Percentiles rank a stretch among this genome's conserved stretches.
Evolutionary conservation across 2,113 vertebrate genomes (phyloP).

Genomic region (Erpornis zantholeuca): DNA sequence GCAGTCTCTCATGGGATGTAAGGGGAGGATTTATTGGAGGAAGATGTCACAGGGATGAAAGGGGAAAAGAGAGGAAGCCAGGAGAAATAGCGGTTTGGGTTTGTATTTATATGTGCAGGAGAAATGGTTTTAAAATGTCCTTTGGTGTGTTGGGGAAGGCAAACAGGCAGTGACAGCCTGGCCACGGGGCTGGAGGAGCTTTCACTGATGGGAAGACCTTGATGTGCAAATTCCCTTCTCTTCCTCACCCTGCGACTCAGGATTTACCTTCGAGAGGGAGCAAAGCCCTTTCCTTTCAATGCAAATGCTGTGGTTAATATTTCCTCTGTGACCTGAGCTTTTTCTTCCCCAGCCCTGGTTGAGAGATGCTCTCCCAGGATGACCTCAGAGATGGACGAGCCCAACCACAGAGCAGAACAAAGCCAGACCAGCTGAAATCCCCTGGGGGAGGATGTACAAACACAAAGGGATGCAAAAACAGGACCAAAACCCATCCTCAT

Average conservation of each 20-base stretch:
- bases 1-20: not conserved
- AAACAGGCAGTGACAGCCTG: not conserved
- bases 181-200: not conserved
- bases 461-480: not conserved
- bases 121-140: not conserved
- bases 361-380: not conserved
- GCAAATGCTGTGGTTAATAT: not conserved
- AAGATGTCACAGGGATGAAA: conserved; percentile 17
- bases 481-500: not conserved
- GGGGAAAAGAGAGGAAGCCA: not conserved
- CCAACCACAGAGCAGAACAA: not conserved
- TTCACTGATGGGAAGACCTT: not conserved
- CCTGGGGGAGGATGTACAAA: not conserved
- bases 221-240: not conserved
- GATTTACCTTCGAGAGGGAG: not conserved
- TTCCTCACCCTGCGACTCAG: not conserved
- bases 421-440: not conserved
- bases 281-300: not conserved
- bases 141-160: not conserved
- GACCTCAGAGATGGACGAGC: not conserved
- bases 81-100: not conserved
- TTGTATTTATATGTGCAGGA: not conserved
- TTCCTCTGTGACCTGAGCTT: not conserved
- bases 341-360: not conserved
- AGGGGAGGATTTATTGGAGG: not conserved